Conservation (phyloP, 1,140 invertebrate species). For the Diachasmimorpha longicaudata region DNA sequence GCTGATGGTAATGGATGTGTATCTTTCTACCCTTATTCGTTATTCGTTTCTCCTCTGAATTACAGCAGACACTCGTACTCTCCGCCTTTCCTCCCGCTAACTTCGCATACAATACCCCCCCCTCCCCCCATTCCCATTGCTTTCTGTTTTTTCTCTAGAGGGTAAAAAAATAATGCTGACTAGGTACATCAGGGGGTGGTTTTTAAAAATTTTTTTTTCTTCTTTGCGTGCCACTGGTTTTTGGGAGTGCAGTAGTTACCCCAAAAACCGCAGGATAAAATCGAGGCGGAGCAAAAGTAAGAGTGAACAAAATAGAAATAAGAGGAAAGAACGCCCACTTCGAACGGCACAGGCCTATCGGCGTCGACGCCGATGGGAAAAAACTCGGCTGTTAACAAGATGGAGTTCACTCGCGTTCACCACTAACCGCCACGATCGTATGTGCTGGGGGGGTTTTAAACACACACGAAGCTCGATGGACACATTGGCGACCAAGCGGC, state of each 20-base stretch:
- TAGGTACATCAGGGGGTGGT: background rate
- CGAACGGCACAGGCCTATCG: conserved; percentile 56
- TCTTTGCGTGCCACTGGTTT: background rate
- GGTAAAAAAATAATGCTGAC: background rate
- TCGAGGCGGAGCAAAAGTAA: conserved; percentile 52
- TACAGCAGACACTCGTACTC: conserved; percentile 7
- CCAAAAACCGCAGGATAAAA: background rate
- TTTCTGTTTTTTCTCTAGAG: background rate
- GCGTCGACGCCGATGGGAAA: conserved; percentile 55
- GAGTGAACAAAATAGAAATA: conserved; percentile 59
- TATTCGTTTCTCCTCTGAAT: conserved; percentile 36
- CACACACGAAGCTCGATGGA: conserved; percentile 28
- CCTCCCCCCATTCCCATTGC: too few species aligned
- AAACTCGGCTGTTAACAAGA: conserved; percentile 61
- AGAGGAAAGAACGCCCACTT: conserved; percentile 58
- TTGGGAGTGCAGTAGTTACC: background rate
- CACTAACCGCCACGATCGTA: conserved; percentile 29
- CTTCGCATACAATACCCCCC: background rate
- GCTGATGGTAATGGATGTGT: conserved; percentile 62
- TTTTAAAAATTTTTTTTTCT: background rate
- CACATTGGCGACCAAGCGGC: conserved; percentile 28
- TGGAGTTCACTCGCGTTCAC: conserved; percentile 54
- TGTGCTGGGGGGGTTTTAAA: conserved; percentile 11
- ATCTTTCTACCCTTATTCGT: conserved; percentile 55
- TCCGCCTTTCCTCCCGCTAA: background rate